phyloP scores from a whole-genome alignment of 2,888 invertebrate species.

The Andrena trimmerana region DNA sequence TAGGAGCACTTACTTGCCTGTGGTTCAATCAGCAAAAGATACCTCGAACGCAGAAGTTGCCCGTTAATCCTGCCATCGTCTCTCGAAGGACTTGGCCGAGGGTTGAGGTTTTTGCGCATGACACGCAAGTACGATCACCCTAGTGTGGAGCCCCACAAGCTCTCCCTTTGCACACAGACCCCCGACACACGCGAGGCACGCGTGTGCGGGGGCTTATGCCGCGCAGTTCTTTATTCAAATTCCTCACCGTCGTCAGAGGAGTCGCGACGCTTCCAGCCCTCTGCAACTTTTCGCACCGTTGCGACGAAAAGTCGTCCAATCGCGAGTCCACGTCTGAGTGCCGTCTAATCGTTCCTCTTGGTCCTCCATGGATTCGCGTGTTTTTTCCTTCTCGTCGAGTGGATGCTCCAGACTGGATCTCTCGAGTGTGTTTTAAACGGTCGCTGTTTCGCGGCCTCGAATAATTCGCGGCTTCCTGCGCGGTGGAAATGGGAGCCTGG shows the following conservation, averaged over 20 bases:
- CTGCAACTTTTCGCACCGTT: constrained; percentile 13
- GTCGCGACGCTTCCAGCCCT: constrained; percentile 7
- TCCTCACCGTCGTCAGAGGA: constrained; percentile 52
- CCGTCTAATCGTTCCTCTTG: constrained; percentile 10
- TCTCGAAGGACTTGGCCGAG: constrained; percentile 56
- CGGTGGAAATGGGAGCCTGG: background rate
- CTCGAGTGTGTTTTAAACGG: constrained; percentile 2
- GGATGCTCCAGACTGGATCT: background rate
- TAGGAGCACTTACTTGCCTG: too few species aligned
- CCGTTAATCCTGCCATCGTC: constrained; percentile 49
- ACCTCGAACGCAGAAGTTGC: constrained; percentile 1
- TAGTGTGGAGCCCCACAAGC: constrained; percentile 68
- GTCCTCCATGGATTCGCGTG: background rate
- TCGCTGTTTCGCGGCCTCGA: background rate
- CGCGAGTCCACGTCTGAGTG: constrained; percentile 9
- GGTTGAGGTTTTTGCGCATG: constrained; percentile 78
- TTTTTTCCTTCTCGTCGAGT: background rate
- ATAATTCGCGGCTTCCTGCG: background rate
- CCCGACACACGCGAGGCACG: constrained; percentile 33
- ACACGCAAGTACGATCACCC: constrained; percentile 80
- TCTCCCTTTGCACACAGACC: constrained; percentile 46
- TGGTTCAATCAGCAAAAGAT: background rate
- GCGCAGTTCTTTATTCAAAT: constrained; percentile 77
- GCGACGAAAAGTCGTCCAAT: constrained; percentile 33
- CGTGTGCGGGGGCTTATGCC: constrained; percentile 45